These are phyloP conservation scores for Trididemnum nubilum DNA, from an alignment of 23 tunicate genomes.

Conservation along the genomic window DNA sequence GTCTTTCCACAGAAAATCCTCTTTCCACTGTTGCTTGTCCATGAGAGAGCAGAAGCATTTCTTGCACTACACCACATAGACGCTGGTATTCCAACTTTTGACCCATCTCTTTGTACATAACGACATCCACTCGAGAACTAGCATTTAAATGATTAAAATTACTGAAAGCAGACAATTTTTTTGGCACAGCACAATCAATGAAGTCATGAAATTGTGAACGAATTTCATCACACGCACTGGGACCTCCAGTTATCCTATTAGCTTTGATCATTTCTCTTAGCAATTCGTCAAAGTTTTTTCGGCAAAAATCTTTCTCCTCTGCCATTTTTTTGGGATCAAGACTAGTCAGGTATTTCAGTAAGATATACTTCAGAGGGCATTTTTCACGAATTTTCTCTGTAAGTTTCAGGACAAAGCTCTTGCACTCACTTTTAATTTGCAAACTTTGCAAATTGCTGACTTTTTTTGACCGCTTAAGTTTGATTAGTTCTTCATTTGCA, in stretches of 20 bases:
- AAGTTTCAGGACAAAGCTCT: not conserved
- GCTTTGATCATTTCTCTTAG: not conserved
- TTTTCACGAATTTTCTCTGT: not conserved
- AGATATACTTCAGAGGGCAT: not conserved
- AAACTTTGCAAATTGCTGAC: not conserved
- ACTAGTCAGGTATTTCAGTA: not conserved
- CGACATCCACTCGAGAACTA: not conserved
- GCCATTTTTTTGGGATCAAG: not conserved
- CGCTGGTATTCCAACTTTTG: not conserved
- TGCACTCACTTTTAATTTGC: not conserved
- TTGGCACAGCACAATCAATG: not conserved
- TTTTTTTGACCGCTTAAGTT: not conserved
- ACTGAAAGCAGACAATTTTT: not conserved
- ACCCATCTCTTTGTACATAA: not conserved
- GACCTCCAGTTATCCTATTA: not conserved
- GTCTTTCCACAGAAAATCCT: slow-evolving; percentile 16
- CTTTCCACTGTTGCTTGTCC: slow-evolving; percentile 15
- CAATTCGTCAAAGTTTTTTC: not conserved
- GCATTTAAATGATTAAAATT: not conserved
- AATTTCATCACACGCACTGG: not conserved
- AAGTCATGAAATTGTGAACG: not conserved
- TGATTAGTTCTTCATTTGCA: not conserved
- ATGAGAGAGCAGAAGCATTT: not conserved
- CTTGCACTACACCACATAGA: not conserved
- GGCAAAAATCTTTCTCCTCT: not conserved